Evolutionary conservation across 1,140 invertebrate genomes (phyloP).

Genomic region (Drosophila busckii): DNA sequence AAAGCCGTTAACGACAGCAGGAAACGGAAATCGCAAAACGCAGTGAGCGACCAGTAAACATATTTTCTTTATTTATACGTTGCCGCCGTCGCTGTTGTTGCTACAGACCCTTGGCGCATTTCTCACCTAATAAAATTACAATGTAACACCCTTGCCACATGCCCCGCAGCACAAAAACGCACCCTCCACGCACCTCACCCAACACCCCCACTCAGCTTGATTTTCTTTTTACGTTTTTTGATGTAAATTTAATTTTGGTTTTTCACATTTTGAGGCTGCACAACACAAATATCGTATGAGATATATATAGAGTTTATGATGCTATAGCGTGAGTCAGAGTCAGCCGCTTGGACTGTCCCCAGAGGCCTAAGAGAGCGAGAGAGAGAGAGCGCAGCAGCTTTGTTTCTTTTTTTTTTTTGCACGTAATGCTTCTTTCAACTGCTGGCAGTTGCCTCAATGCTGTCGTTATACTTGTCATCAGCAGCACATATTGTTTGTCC

Average conservation of each 20-base stretch:
- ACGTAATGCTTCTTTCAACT: constrained; percentile 66
- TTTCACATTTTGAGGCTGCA: constrained; percentile 63
- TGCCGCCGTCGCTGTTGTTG: background rate
- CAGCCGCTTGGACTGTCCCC: constrained; percentile 27
- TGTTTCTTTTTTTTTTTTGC: too few relatives aligned
- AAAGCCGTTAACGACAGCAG: too few relatives aligned
- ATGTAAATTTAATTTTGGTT: constrained; percentile 74
- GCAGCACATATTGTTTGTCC: constrained; percentile 26
- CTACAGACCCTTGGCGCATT: constrained; percentile 28
- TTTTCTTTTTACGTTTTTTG: constrained; percentile 45
- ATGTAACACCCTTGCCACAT: constrained; percentile 32
- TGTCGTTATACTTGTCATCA: constrained; percentile 45
- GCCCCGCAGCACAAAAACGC: background rate
- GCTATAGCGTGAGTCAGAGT: background rate
- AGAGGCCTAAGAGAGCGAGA: constrained; percentile 44
- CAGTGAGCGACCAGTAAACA: constrained; percentile 40
- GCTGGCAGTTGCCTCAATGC: constrained; percentile 4
- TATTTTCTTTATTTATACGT: constrained; percentile 61
- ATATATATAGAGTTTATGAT: background rate
- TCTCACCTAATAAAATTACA: constrained; percentile 75
- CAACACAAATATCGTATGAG: background rate
- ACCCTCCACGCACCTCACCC: constrained; percentile 31
- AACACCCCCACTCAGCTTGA: background rate
- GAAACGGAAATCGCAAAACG: constrained; percentile 50
- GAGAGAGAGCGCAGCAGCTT: too few relatives aligned